Evolutionary conservation across 2,797 vertebrate species (phyloP).

Genomic region (Chloroceryle inda): DNA sequence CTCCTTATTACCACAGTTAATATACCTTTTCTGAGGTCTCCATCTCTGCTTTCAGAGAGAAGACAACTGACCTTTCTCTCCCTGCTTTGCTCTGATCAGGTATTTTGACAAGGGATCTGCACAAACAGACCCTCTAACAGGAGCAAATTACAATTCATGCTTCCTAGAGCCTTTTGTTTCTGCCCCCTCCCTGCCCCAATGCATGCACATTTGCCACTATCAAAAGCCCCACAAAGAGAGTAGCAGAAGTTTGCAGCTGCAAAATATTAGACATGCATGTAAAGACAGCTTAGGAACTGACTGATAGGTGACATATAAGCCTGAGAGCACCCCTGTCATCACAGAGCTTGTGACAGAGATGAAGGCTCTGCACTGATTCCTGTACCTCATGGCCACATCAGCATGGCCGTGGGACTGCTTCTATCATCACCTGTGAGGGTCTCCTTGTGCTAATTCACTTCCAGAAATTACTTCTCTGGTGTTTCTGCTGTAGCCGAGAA

Average conservation of each 20-base stretch:
- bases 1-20: not conserved
- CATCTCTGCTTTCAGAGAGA: not conserved
- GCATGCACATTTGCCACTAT: not conserved
- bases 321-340: not conserved
- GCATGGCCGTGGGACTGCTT: not conserved
- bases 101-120: not conserved
- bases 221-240: not conserved
- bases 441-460: not conserved
- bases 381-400: not conserved
- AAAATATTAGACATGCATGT: not conserved
- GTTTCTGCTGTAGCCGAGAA: not conserved
- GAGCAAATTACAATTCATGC: not conserved
- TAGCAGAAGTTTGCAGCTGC: not conserved
- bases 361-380: not conserved
- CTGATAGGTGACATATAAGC: not conserved
- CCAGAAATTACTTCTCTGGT: not conserved
- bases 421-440: fast-evolving
- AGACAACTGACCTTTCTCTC: not conserved
- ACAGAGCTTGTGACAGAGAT: not conserved
- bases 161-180: not conserved
- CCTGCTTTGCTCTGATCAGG: not conserved
- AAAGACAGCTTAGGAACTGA: not conserved
- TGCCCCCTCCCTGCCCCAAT: not conserved
- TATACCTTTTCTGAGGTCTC: not conserved
- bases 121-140: not conserved